These are phyloP conservation scores for Tragelaphus strepsiceros DNA, from an alignment of 2,113 vertebrate genomes.

Conservation along the genomic window DNA sequence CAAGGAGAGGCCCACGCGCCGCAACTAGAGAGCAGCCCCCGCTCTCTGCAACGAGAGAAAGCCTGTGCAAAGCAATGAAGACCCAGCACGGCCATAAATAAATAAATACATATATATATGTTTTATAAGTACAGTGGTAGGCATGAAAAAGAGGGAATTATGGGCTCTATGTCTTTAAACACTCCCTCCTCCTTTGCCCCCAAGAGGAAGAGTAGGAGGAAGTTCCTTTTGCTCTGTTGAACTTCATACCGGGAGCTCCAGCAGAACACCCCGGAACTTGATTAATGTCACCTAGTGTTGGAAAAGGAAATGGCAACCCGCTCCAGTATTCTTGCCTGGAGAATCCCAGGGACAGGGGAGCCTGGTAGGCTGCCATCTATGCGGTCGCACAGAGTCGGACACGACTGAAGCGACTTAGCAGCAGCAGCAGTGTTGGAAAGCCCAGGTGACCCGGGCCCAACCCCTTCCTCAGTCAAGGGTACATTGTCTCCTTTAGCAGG, in stretches of 20 bases:
- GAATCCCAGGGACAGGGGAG: no score
- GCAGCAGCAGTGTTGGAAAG: neutral
- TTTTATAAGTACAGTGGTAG: neutral
- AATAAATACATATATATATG: neutral
- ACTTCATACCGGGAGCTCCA: neutral
- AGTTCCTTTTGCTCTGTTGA: neutral
- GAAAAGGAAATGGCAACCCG: neutral
- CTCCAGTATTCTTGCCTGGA: no score
- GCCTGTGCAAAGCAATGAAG: neutral
- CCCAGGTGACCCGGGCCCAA: neutral
- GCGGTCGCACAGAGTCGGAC: no score
- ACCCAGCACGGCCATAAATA: neutral
- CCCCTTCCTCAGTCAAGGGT: neutral
- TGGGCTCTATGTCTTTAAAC: neutral
- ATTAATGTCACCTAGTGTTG: neutral
- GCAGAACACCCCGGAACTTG: neutral
- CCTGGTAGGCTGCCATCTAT: no score
- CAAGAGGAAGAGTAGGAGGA: neutral
- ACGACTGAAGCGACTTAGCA: no score
- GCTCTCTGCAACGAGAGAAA: fast-evolving
- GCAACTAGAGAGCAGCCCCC: fast-evolving
- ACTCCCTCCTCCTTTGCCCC: neutral
- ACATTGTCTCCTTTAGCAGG: neutral
- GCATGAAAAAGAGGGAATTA: neutral
- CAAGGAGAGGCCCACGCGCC: neutral